Conservation (phyloP, 2,888 invertebrate species). For the Julus scanicus region DNA sequence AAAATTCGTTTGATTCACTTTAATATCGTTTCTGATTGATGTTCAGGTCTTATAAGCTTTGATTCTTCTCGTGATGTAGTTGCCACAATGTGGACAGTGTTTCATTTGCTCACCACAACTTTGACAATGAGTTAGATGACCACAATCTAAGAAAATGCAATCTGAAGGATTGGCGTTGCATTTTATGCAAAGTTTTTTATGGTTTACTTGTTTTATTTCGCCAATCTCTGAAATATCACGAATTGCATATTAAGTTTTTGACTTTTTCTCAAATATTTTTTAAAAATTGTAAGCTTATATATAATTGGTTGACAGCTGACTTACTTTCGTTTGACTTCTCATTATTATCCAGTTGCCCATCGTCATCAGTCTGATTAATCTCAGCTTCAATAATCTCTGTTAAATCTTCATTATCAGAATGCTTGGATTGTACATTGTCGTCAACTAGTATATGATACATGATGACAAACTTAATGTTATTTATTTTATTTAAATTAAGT, state of each 20-base stretch:
- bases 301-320: background rate
- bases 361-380: too few species aligned
- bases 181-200: background rate
- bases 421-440: too few species aligned
- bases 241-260: too few species aligned
- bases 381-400: too few species aligned
- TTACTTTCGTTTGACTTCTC: background rate
- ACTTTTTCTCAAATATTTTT: background rate
- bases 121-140: background rate
- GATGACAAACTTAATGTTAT: too few species aligned
- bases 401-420: too few species aligned
- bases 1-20: background rate
- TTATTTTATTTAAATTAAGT: too few species aligned
- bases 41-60: background rate
- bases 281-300: background rate
- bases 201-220: background rate
- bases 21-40: background rate
- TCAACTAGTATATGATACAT: too few species aligned
- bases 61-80: background rate
- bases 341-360: background rate
- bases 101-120: background rate
- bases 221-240: background rate
- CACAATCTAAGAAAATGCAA: slow-evolving; percentile 3
- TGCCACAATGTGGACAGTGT: background rate
- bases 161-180: background rate